phyloP scores from a whole-genome alignment of 2,113 vertebrate genomes.

The Galemys pyrenaicus region DNA sequence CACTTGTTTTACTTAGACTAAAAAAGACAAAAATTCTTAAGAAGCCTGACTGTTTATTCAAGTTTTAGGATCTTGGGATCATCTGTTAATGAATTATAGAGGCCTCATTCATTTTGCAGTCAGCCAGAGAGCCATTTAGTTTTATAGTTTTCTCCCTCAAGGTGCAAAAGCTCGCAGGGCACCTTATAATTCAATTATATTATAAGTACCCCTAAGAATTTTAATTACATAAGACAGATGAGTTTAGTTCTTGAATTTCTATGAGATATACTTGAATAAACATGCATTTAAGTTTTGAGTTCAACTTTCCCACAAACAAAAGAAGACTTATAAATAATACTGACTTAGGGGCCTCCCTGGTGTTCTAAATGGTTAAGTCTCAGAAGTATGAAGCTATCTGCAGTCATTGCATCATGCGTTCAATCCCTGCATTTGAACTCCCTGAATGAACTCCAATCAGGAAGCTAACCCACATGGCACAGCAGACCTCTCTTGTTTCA shows the following conservation, averaged over 20 bases:
- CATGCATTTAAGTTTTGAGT: background rate
- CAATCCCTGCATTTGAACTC: too few species aligned
- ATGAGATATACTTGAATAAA: constrained; percentile 44
- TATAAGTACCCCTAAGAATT: constrained; percentile 57
- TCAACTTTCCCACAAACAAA: background rate
- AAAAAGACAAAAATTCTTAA: background rate
- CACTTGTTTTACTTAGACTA: background rate
- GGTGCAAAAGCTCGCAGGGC: constrained; percentile 45
- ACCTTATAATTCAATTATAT: constrained; percentile 74
- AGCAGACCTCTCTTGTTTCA: too few species aligned
- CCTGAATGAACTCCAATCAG: too few species aligned
- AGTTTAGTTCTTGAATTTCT: constrained; percentile 57
- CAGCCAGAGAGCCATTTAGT: constrained; percentile 47
- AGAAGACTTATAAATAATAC: background rate
- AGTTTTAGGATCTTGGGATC: background rate
- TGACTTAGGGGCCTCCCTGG: too few species aligned
- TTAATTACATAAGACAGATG: constrained; percentile 68
- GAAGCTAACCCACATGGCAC: too few species aligned
- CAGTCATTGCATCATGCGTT: too few species aligned
- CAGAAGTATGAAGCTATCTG: too few species aligned
- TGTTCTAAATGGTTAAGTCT: too few species aligned
- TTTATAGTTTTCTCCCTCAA: constrained; percentile 71
- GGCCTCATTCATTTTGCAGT: constrained; percentile 7
- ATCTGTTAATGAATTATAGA: constrained; percentile 48
- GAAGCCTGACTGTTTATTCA: background rate